Conservation (phyloP, 1,140 invertebrate genomes). For the Palaemon carinicauda region DNA sequence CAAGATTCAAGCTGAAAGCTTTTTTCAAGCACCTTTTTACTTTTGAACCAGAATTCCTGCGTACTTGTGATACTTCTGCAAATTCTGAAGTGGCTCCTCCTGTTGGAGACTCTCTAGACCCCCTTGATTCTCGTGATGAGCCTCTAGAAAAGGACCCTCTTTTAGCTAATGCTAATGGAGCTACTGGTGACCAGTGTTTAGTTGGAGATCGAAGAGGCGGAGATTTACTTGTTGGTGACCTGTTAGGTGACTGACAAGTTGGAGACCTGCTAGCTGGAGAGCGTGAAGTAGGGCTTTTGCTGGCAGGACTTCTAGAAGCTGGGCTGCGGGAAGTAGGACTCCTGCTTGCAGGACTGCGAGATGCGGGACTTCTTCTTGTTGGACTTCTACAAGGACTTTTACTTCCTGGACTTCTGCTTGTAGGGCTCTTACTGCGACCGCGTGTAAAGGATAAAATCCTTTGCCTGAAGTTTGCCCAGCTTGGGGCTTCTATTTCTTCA, state of each 20-base stretch:
- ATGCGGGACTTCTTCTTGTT: constrained; percentile 17
- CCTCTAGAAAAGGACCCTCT: constrained; percentile 21
- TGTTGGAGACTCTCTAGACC: constrained; percentile 40
- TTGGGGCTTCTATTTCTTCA: constrained; percentile 33
- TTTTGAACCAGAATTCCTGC: constrained; percentile 15
- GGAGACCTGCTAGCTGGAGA: constrained; percentile 47
- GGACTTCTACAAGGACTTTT: constrained; percentile 41
- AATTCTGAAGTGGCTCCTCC: neutral
- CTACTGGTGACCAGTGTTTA: constrained; percentile 15
- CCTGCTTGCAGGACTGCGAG: constrained; percentile 31
- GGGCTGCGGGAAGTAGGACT: constrained; percentile 33
- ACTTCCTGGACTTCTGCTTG: constrained; percentile 25
- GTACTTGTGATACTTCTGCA: neutral
- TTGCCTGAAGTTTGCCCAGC: constrained; percentile 31
- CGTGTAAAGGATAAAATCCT: constrained; percentile 51
- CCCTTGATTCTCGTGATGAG: constrained; percentile 20
- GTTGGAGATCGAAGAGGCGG: constrained; percentile 44
- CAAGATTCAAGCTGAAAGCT: constrained; percentile 49
- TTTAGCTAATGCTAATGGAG: neutral
- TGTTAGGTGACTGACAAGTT: constrained; percentile 25
- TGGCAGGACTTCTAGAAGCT: constrained; percentile 11
- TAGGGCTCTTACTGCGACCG: constrained; percentile 47
- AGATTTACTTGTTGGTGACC: constrained; percentile 35
- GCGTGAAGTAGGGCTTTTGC: constrained; percentile 27
- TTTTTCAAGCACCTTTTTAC: constrained; percentile 37